Evolutionary conservation across 2,797 vertebrate genomes (phyloP).

Genomic region (Falco novaeseelandiae): DNA sequence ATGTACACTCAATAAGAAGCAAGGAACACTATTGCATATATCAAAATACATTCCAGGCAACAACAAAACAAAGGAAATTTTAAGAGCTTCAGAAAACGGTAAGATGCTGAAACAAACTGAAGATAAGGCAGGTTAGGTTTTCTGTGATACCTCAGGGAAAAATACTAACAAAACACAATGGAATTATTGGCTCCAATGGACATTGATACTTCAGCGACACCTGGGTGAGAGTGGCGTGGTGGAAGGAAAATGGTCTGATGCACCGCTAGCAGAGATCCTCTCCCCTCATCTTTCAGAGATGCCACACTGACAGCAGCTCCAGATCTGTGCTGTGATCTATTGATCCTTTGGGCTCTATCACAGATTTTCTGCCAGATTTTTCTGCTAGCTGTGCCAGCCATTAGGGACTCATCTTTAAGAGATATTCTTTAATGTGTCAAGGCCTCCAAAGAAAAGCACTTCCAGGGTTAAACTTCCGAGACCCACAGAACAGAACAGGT

Average conservation of each 20-base stretch:
- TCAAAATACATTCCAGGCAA: constrained; percentile 40
- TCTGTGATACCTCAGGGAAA: neutral
- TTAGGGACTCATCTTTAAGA: neutral
- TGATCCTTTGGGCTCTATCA: neutral
- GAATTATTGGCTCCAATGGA: neutral
- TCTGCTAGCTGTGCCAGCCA: neutral
- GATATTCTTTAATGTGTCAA: neutral
- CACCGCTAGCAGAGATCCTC: neutral
- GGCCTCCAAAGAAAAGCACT: neutral
- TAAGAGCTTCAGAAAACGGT: neutral
- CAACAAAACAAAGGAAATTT: neutral
- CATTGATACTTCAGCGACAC: neutral
- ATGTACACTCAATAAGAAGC: neutral
- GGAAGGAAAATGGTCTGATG: neutral
- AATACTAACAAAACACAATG: neutral
- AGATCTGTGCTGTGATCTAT: neutral
- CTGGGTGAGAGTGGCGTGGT: neutral
- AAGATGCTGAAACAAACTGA: constrained; percentile 36
- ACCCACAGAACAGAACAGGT: neutral
- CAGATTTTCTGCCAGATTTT: neutral
- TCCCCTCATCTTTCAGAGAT: neutral
- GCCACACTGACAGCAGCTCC: neutral
- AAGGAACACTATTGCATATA: neutral
- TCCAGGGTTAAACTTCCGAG: neutral
- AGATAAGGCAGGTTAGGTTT: neutral